phyloP scores from a whole-genome alignment of 2,888 invertebrate species.

The Conistra vaccinii region DNA sequence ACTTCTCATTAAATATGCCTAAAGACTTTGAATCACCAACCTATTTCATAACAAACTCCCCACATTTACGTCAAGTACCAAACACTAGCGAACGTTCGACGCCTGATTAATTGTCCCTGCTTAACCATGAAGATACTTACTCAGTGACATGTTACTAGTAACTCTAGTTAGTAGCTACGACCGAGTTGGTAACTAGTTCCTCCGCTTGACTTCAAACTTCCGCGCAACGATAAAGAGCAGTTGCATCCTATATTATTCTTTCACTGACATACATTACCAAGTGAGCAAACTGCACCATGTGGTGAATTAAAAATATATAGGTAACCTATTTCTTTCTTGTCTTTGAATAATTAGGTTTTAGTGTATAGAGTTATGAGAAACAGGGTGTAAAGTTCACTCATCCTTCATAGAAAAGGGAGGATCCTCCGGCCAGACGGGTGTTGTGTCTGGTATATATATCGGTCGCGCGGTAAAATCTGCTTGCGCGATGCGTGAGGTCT shows the following conservation, averaged over 20 bases:
- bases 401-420: no score
- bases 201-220: conserved; percentile 54
- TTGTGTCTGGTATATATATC: no score
- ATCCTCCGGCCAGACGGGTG: no score
- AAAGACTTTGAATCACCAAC: not conserved
- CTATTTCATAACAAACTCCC: conserved; percentile 1
- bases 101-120: conserved; percentile 49
- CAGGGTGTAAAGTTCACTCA: no score
- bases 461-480: no score
- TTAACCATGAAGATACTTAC: conserved; percentile 50
- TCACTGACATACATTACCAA: conserved; percentile 26
- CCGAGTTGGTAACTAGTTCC: conserved; percentile 56
- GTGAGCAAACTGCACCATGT: conserved; percentile 15
- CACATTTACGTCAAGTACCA: conserved; percentile 20
- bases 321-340: not conserved
- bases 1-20: not conserved
- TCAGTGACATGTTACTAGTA: conserved; percentile 55
- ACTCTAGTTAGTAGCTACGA: conserved; percentile 50
- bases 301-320: not conserved
- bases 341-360: not conserved
- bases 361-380: no score
- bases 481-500: no score
- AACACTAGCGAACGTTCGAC: conserved; percentile 36
- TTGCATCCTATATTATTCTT: conserved; percentile 55
- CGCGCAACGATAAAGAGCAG: conserved; percentile 46